A percentile compares a stretch with the other conserved stretches of the same genome.
phyloP scores from a whole-genome alignment of 2,888 invertebrate genomes.

The Operophtera brumata region DNA sequence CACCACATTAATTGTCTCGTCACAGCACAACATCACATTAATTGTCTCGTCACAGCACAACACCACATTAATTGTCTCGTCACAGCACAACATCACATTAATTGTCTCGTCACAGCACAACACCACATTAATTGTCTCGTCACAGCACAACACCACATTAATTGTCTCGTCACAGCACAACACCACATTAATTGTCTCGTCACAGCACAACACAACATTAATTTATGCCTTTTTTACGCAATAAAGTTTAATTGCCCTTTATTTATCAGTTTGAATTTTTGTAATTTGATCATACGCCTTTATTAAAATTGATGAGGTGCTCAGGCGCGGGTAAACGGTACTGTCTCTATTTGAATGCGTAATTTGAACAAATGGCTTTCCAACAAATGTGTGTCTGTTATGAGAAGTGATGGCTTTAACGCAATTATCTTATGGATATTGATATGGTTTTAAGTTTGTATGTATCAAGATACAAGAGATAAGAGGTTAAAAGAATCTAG shows the following conservation, averaged over 20 bases:
- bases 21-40: too few relatives aligned
- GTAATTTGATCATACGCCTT: conserved; percentile 75
- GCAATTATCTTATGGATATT: conserved; percentile 33
- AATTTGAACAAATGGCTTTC: conserved; percentile 69
- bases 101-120: too few relatives aligned
- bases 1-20: too few relatives aligned
- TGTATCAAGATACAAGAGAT: neutral
- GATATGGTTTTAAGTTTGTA: conserved; percentile 30
- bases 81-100: too few relatives aligned
- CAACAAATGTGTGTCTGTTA: conserved; percentile 43
- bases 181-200: too few relatives aligned
- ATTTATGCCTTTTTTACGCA: conserved; percentile 81
- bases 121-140: too few relatives aligned
- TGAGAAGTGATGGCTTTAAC: conserved; percentile 40
- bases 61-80: too few relatives aligned
- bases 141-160: too few relatives aligned
- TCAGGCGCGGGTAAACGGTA: conserved; percentile 38
- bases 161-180: too few relatives aligned
- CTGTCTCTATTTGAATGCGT: conserved; percentile 72
- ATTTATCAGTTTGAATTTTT: conserved; percentile 80
- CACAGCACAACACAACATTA: conserved; percentile 47
- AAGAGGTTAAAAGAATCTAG: too few relatives aligned
- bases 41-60: too few relatives aligned
- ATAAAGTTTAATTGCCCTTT: conserved; percentile 78
- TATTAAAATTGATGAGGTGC: conserved; percentile 73